These are phyloP conservation scores for Drosophila navojoa DNA, from an alignment of 1,140 invertebrate genomes.

Conservation along the genomic window DNA sequence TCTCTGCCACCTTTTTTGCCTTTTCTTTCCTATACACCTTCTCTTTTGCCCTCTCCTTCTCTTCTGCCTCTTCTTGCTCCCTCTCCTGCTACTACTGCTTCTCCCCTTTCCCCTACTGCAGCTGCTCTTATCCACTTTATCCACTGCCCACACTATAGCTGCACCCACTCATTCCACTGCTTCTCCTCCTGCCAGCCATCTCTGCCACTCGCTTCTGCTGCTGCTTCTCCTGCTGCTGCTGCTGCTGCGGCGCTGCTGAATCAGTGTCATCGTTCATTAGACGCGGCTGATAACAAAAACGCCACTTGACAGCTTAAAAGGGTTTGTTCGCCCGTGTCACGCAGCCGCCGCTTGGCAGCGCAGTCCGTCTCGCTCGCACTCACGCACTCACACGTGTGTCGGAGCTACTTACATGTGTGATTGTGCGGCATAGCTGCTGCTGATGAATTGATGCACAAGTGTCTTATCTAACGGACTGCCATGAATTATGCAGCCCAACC, in stretches of 20 bases:
- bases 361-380: background rate
- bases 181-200: no score
- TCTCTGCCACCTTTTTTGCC: no score
- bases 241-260: constrained; percentile 15
- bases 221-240: background rate
- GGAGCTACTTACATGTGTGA: constrained; percentile 24
- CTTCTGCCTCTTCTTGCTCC: no score
- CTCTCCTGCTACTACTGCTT: no score
- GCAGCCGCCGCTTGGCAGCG: background rate
- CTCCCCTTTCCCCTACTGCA: no score
- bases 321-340: constrained; percentile 40
- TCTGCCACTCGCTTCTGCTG: background rate
- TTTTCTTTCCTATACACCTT: no score
- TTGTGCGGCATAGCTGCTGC: constrained; percentile 23
- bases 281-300: constrained; percentile 52
- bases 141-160: no score
- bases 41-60: no score
- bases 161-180: no score
- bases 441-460: constrained; percentile 54
- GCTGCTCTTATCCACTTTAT: no score
- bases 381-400: constrained; percentile 13
- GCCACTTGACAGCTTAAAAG: constrained; percentile 75
- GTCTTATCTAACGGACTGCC: constrained; percentile 3
- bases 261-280: constrained; percentile 75
- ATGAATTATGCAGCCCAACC: constrained; percentile 38